Evolutionary conservation across 2,888 invertebrate species (phyloP).

Genomic region (Philaethria dido): DNA sequence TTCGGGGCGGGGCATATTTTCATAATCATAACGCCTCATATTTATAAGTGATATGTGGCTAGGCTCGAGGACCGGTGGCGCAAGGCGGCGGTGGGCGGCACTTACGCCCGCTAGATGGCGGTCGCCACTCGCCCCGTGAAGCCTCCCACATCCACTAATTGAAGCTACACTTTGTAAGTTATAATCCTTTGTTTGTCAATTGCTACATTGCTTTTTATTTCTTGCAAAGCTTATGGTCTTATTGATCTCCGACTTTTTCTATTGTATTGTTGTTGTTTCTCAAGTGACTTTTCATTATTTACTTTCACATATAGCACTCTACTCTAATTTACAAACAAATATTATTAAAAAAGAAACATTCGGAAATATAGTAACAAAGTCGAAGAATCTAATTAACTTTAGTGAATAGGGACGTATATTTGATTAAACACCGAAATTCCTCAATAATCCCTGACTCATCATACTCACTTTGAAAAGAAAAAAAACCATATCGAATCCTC

Average conservation of each 20-base stretch:
- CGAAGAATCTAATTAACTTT: slow-evolving; percentile 35
- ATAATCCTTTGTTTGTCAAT: slow-evolving; percentile 74
- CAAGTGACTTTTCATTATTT: not conserved
- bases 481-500: slow-evolving; percentile 54
- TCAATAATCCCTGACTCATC: slow-evolving; percentile 36
- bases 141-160: slow-evolving; percentile 81
- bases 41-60: slow-evolving; percentile 81
- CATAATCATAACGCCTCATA: slow-evolving; percentile 85
- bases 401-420: slow-evolving; percentile 24
- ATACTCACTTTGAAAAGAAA: slow-evolving; percentile 32
- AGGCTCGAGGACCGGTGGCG: slow-evolving; percentile 54
- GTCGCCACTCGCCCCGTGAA: slow-evolving; percentile 70
- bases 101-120: slow-evolving; percentile 80
- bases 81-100: slow-evolving; percentile 68
- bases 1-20: slow-evolving; percentile 84
- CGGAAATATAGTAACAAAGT: not conserved
- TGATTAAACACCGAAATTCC: slow-evolving; percentile 33
- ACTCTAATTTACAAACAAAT: not conserved
- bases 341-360: not conserved
- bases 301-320: not conserved
- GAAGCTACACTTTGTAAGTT: slow-evolving; percentile 69
- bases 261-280: slow-evolving; percentile 16
- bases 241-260: slow-evolving; percentile 31
- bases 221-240: slow-evolving; percentile 18
- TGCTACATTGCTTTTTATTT: slow-evolving; percentile 46